Base-by-base conservation (phyloP, 2,113 vertebrate genomes). In the Conger conger region DNA sequence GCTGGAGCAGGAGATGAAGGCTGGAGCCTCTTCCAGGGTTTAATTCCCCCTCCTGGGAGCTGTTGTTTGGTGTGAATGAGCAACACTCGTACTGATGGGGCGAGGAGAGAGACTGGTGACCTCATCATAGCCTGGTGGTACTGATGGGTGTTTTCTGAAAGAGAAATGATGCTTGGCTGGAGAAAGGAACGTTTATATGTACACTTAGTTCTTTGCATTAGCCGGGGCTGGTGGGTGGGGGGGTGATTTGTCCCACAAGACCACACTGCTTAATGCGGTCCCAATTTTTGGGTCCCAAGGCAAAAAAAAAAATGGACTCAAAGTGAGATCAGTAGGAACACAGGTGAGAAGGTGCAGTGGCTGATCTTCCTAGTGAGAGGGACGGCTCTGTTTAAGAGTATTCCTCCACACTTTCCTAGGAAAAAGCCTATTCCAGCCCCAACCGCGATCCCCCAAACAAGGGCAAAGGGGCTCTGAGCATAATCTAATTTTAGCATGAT, bases 61-160 rank as follows among this genome's bases (percentile, higher is more conserved):
- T 50, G 27, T 20, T 4, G 79, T 85, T 82, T 60, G 85, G 81
- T 87, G 87, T 85, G 86, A 89, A 85, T 84, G 82, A n/a, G 35
- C 18, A 88, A 91, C 91, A 83, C 90, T 85, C 89, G 91, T 92
- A 86, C 89, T 82, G 36, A 82, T 54, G 85, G 8, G 82, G 63
- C 38, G 36, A 82, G 81, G 76, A 20, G 3, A 38, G 57, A 87
- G 91, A 93, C 85, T 89, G 90, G 93, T 91, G 79, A 85, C 77
- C 84, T 86, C 37, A 57, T 40, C 38, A 53, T 86, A 84, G 57
- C 86, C 80, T 86, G 36, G 88, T 81, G 85, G 40, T 82, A 76
- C 60, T 81, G 68, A 38, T 78, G 80, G 33, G 78, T 82, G 88
- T 68, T 68, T 86, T 80, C 86, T n/a, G 54, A 54, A 82, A 76